Evolutionary conservation across 2,797 vertebrate species (phyloP).

Genomic region (Ambastaia sidthimunki): DNA sequence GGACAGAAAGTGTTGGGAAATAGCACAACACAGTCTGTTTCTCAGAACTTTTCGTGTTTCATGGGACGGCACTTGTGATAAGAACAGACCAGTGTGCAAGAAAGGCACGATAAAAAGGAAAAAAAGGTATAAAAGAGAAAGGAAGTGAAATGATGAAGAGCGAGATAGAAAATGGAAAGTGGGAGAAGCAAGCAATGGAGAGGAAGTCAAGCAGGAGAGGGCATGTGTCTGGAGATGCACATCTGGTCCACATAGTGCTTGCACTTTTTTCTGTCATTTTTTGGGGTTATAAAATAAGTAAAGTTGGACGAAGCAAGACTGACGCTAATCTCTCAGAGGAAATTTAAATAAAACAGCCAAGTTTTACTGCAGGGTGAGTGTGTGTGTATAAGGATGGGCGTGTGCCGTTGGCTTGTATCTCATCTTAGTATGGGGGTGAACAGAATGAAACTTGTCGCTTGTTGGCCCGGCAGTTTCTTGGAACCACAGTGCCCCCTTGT

Average conservation of each 20-base stretch:
- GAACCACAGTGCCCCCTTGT: conserved; percentile 51
- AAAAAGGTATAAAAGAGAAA: conserved; percentile 59
- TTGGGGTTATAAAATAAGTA: conserved; percentile 58
- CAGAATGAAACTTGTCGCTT: background rate
- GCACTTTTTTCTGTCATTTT: background rate
- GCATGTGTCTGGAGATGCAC: conserved; percentile 64
- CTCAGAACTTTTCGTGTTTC: conserved; percentile 20
- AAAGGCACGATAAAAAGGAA: background rate
- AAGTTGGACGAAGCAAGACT: conserved; percentile 61
- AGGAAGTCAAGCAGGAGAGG: conserved; percentile 42
- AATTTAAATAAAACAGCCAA: conserved; percentile 69
- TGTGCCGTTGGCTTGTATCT: conserved; percentile 44
- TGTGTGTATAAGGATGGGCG: conserved; percentile 33
- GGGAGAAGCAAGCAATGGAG: conserved; percentile 13
- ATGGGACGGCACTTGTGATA: conserved; percentile 48
- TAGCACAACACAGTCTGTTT: conserved; percentile 22
- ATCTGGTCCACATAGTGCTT: conserved; percentile 70
- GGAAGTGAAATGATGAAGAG: conserved; percentile 42
- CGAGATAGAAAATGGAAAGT: conserved; percentile 26
- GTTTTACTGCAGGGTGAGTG: conserved; percentile 47
- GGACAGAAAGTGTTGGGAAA: conserved; percentile 51
- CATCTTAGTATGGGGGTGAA: conserved; percentile 37
- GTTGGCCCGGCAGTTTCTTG: background rate
- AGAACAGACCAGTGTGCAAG: conserved; percentile 62
- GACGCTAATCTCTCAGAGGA: conserved; percentile 69